These are phyloP conservation scores for Apamea sordens DNA, from an alignment of 2,888 invertebrate species.

Conservation along the genomic window DNA sequence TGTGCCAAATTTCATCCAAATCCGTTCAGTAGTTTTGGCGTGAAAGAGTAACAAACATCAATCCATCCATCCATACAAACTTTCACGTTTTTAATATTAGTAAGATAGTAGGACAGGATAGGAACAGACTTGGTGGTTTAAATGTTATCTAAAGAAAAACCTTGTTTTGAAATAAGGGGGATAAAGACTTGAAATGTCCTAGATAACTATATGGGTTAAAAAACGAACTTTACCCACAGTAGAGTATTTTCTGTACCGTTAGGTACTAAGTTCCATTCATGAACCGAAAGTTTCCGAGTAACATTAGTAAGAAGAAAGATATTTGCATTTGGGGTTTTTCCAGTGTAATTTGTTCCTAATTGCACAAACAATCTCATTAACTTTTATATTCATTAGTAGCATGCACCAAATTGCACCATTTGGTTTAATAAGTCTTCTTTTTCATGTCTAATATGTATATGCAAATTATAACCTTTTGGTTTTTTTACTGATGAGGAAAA, in stretches of 20 bases:
- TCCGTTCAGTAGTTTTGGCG: no score
- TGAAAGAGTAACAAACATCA: no score
- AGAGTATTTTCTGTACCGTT: background rate
- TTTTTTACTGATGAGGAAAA: background rate
- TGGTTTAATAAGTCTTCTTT: background rate
- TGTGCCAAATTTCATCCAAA: no score
- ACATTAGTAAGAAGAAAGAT: background rate
- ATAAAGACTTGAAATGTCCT: no score
- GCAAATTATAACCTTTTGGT: background rate
- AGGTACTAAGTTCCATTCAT: background rate
- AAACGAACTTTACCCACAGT: background rate
- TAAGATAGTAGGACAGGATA: no score
- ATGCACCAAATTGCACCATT: constrained; percentile 12
- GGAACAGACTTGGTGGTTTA: no score
- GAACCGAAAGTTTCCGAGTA: background rate
- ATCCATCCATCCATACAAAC: no score
- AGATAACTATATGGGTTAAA: no score
- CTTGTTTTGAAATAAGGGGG: no score
- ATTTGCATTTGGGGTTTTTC: background rate
- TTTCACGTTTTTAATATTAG: no score
- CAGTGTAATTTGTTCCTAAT: constrained; percentile 2
- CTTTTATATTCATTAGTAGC: background rate
- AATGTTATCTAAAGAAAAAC: no score
- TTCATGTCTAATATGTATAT: background rate
- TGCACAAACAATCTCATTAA: background rate